phyloP scores from a whole-genome alignment of 2,888 invertebrate species.

The Callyntrura guangdongensis region DNA sequence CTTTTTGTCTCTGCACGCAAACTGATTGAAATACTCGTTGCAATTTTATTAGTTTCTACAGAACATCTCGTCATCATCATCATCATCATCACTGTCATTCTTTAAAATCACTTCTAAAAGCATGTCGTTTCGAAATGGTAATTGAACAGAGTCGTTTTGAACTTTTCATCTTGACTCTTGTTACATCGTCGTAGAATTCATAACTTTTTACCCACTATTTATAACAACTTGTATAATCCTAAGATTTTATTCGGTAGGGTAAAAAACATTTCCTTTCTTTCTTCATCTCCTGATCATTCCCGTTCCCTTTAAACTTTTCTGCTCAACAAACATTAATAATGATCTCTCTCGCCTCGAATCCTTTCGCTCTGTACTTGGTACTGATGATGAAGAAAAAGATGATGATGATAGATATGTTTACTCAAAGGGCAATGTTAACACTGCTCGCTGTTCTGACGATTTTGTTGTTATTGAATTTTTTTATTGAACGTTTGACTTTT shows the following conservation, averaged over 20 bases:
- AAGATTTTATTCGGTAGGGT: neutral
- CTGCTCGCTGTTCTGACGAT: neutral
- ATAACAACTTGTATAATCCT: conserved; percentile 6
- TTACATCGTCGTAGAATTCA: neutral
- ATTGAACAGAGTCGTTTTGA: neutral
- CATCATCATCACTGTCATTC: too few relatives aligned
- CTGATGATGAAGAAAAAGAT: neutral
- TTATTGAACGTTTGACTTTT: neutral
- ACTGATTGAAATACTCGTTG: too few relatives aligned
- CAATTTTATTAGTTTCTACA: too few relatives aligned
- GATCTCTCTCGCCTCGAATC: conserved; percentile 30
- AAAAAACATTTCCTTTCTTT: neutral
- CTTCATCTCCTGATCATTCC: neutral
- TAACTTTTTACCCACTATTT: neutral
- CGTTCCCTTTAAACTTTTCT: neutral
- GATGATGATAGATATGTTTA: neutral
- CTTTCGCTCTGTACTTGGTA: neutral
- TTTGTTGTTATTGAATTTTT: conserved; percentile 17
- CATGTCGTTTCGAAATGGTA: too few relatives aligned
- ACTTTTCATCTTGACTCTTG: conserved; percentile 21
- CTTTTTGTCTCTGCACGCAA: too few relatives aligned
- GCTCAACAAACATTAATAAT: conserved; percentile 62
- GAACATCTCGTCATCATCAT: too few relatives aligned
- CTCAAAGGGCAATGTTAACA: neutral
- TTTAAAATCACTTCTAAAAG: too few relatives aligned